Evolutionary conservation across 2,113 vertebrate species (phyloP), one percentile per base, ranked within the genome.

Genomic region (Paradisaea rubra): DNA sequence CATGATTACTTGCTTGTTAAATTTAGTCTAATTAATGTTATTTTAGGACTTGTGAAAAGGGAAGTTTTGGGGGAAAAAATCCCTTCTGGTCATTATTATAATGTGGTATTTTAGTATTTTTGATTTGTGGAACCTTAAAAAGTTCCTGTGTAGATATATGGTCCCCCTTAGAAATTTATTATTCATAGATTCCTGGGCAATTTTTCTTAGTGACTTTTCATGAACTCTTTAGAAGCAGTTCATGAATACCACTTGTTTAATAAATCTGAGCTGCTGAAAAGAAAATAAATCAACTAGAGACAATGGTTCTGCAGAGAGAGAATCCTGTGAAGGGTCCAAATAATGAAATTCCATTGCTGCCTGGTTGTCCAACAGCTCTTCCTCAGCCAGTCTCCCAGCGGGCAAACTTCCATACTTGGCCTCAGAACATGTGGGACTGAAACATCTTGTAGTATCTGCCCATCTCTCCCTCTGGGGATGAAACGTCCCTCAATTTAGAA

Each of bases 401-500:
- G 72, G 53, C 65, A 85, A 53, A 42, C 54, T 88, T 76, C 54
- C 21, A 39, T 64, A 57, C 21, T 56, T 84, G 70, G 61, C 53
- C 27, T 82, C 68, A 52, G 74, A 74, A 10, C 69, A 35, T 18
- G 35, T 31, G 45, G 30, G 61, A 45, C 69, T 69, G 73, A 79
- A 89, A 50, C 23, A 57, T 78, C 31, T 21, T 89, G 81, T 37
- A 64, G 49, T 33, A 64, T 70, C 41, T 93, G 57, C 56, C 21
- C 44, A 19, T 71, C 65, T 77, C 37, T 73, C 41, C 33, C 19
- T 31, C 21, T 39, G 54, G 76, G 77, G 42, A 27, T 44, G 81
- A 87, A 64, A 69, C 5, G 10, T 74, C 41, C 18, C 52, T 74
- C 19, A 10, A n/a, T 97, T 93, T 95, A 88, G 87, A 95, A 97